Base-by-base conservation (phyloP, 2,888 invertebrate species). In the Sinhomidia bicolor region DNA sequence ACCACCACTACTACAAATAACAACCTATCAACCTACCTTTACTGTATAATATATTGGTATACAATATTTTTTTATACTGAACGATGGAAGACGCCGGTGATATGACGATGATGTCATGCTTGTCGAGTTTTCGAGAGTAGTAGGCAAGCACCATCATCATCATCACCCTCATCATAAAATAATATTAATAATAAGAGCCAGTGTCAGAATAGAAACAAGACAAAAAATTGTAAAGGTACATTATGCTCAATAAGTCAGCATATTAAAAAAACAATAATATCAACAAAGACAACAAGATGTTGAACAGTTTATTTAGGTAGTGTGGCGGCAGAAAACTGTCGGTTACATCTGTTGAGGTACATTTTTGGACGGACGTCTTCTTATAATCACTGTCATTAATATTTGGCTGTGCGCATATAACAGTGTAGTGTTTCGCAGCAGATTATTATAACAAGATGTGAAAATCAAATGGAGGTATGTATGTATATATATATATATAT, bases 81-180 rank as follows among this genome's bases (percentile, higher is more conserved):
- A 71, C 14, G 14, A n/a, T n/a, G 1, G 54, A 12, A 32, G 57
- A 54, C 51, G 76, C 29, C 76, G 76, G 7, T 14, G 17, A 78
- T 78, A n/a, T n/a, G n/a, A n/a, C n/a, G 78, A 78, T 78, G 78
- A 78, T 78, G 78, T 78, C 78, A 78, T 78, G 54, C 32, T 78
- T 36, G 29, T 17, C 76, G 47, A 76, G 57, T 36, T 29, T 57
- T 5, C 1, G 23, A 20, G 7, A 9, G 17, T 9, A 12, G 1
- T n/a, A 17, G 29, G 47, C 47, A 47, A 14, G 26, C 47, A 20
- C 74, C 44, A 44, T 74, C 4, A 68, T 68, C n/a, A 36, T 29
- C n/a, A n/a, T n/a, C n/a, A n/a, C n/a, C n/a, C n/a, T n/a, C n/a
- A 68, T 17, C 5, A 68, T 29, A 74, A 54, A 12, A 32, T 12